Evolutionary conservation across 1,140 invertebrate genomes (phyloP), one percentile per base, ranked within the genome.

Genomic region (Brachionus sp.): DNA sequence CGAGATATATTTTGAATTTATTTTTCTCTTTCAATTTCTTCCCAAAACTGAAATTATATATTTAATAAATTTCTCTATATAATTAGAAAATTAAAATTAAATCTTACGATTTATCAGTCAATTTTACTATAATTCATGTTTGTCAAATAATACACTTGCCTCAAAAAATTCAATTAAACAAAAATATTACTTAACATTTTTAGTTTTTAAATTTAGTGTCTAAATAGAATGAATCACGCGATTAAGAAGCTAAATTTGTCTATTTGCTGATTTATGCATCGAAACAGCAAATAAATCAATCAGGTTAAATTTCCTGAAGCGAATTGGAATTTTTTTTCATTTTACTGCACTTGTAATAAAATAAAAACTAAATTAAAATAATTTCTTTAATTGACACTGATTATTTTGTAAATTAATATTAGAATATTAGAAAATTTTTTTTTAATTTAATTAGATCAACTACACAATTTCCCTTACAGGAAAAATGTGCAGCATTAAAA

Each of bases 1-100:
- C 3, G 16, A 57, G 50, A 35, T n/a, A 66, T 13, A n/a, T 33
- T 25, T 13, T n/a, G 64, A 66, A 66, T 35, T 7, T 33, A n/a
- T 33, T 29, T 33, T 33, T 57, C 23, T 19, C 64, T 66, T 12
- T 35, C 25, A 13, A 66, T 13, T 33, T 13, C 23, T 66, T 33
- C 64, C 12, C 25, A 66, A 25, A 16, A 25, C 19, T 64, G 16
- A 66, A 66, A 66, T 37, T 12, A 13, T 10, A 66, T 12, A 66
- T 66, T 66, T 66, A n/a, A 66, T 66, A 66, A 66, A 66, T 33
- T 33, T 33, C 7, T 25, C n/a, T n/a, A 66, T 50, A n/a, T 64
- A 13, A 66, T 66, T 66, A 66, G 64, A 66, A 33, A 66, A n/a
- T 66, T 66, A 66, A n/a, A n/a, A 66, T 66, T 66, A 66, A 66